Evolutionary conservation across 2,797 vertebrate genomes (phyloP).

Genomic region (Dendrocincla fuliginosa): DNA sequence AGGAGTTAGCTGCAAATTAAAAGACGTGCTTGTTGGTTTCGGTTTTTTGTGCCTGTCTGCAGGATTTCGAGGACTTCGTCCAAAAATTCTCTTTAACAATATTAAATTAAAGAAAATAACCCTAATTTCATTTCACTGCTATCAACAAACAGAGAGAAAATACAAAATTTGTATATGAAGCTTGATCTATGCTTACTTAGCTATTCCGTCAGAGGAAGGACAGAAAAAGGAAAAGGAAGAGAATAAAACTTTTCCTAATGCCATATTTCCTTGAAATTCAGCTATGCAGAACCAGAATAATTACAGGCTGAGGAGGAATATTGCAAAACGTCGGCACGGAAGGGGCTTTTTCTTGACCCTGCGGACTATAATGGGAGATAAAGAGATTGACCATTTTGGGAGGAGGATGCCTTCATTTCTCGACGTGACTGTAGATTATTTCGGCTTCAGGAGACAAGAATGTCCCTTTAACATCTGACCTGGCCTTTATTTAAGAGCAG

Average conservation of each 20-base stretch:
- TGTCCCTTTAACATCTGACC: slow-evolving; percentile 78
- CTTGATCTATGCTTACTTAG: background rate
- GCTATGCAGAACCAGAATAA: background rate
- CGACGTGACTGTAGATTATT: slow-evolving; percentile 72
- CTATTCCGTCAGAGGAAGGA: background rate
- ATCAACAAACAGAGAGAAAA: background rate
- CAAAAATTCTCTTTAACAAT: background rate
- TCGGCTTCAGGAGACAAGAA: slow-evolving; percentile 76
- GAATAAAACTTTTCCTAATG: background rate
- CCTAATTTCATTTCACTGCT: background rate
- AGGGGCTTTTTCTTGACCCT: slow-evolving; percentile 7
- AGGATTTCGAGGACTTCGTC: background rate
- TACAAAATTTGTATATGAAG: background rate
- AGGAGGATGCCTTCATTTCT: slow-evolving; percentile 73
- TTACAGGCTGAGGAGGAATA: background rate
- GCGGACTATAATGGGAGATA: slow-evolving; percentile 40
- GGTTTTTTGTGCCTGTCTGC: background rate
- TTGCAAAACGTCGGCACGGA: background rate
- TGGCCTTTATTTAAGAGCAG: slow-evolving; percentile 77
- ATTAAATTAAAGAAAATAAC: background rate
- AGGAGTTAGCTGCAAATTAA: background rate
- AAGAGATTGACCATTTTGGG: slow-evolving; percentile 72
- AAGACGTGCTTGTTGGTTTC: background rate
- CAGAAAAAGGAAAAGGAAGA: background rate
- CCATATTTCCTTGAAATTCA: background rate